Percentiles rank a stretch among this genome's conserved stretches.
Evolutionary conservation across 1,140 invertebrate genomes (phyloP).

Genomic region (Conus ventricosus): DNA sequence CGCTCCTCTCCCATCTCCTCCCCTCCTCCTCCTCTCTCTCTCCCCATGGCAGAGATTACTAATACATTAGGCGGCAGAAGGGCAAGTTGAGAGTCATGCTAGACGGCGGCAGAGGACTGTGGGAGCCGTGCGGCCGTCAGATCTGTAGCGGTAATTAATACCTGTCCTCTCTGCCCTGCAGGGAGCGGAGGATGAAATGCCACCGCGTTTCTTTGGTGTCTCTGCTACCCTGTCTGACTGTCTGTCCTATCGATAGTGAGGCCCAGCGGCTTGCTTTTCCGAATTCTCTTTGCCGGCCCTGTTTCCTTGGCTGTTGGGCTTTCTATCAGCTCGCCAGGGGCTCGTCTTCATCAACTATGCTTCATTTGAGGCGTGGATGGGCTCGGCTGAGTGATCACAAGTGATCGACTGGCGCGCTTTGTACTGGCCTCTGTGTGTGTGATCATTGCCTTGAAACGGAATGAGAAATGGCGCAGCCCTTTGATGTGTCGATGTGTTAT

Average conservation of each 20-base stretch:
- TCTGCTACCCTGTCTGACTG: not conserved
- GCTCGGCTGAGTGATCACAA: slow-evolving; percentile 5
- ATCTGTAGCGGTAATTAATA: not conserved
- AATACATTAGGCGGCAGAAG: not conserved
- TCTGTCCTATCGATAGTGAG: not conserved
- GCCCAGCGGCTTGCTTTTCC: not conserved
- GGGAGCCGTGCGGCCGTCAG: no score
- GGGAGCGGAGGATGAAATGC: not conserved
- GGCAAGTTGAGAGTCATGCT: not conserved
- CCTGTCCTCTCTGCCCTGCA: not conserved
- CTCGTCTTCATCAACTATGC: slow-evolving; percentile 3
- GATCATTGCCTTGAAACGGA: slow-evolving; percentile 7
- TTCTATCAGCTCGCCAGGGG: not conserved
- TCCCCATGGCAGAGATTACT: not conserved
- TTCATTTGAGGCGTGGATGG: not conserved
- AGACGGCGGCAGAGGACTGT: no score
- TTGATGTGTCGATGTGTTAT: slow-evolving; percentile 1
- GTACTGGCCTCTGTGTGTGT: not conserved
- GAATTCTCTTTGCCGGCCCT: not conserved
- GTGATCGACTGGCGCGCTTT: not conserved
- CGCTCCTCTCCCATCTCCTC: no score
- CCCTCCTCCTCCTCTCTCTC: no score
- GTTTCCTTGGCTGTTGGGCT: not conserved
- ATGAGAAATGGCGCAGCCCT: not conserved
- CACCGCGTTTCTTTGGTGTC: not conserved